Evolutionary conservation across 2,888 invertebrate genomes (phyloP), one percentile per base, ranked within the genome.

Genomic region (Pharmacophagus antenor): DNA sequence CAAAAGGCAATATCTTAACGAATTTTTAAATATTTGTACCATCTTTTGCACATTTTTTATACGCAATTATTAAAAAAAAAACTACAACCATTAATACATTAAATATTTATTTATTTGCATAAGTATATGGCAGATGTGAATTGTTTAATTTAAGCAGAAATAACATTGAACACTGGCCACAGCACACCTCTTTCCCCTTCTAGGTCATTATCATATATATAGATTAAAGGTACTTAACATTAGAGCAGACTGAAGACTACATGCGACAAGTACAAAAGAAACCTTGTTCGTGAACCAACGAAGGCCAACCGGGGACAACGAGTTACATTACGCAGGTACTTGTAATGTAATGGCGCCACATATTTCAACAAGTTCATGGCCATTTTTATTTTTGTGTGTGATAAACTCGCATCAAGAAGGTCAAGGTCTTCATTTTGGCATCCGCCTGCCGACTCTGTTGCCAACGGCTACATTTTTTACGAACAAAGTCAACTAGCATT

Each of bases 391-490:
- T 87, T 87, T 84, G 81, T 74, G 74, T 73, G 68, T 78, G 81
- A 84, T 84, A 82, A 80, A 82, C 80, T 82, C 80, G 65, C 69
- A 70, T 66, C 73, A 75, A 73, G 78, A 87, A 86, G 88, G 88
- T 87, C 88, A 89, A 87, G 88, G 86, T 81, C 74, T 84, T 73
- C 80, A 82, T 86, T 85, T 87, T 85, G 87, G 88, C 87, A 76
- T 80, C 79, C 77, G 77, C 76, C 70, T 70, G 72, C 69, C 73
- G 68, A 67, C 68, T 68, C 72, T 72, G 74, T 74, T 85, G 87
- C 82, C 86, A 85, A 76, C 81, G 18, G 20, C 21, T 21, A 76
- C 76, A 76, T 74, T 67, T 76, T 68, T 68, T 67, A 67, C 56
- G 67, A 69, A 61, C 62, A 65, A 69, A 61, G 25, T 49, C 51